Base-by-base conservation (phyloP, 2,113 vertebrate genomes). In the Peromyscus maniculatus region DNA sequence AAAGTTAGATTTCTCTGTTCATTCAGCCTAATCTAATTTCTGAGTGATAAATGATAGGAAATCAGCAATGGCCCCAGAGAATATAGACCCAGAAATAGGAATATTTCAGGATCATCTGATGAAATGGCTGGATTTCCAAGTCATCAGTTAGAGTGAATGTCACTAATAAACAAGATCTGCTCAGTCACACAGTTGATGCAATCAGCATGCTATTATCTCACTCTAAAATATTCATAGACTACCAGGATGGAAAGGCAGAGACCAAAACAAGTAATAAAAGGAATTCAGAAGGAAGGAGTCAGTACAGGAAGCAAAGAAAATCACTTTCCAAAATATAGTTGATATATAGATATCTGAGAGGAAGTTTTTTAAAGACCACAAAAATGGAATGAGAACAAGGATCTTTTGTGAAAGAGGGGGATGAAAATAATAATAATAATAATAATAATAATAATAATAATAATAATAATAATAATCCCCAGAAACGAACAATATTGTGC, bases 161-260 rank as follows among this genome's bases (percentile, higher is more conserved):
- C 57, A 33, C 80, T 88, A 66, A 95, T 92, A 95, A 94, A 93
- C 43, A 87, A 39, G 26, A 28, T 78, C 87, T 88, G 66, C 64
- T 95, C 91, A 87, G 78, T 46, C 33, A 72, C 75, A 97, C 33
- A 77, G 84, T 57, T 91, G 80, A 91, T 91, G 39, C 28, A 80
- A 96, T 96, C 90, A 88, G 84, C 80, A 82, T 67, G 55, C 17
- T 96, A 95, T 72, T 88, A 57, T 93, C 84, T 78, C 19, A 64
- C 64, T 28, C 49, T 95, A 86, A 97, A 94, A 96, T 95, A 95
- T 72, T 96, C 88, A 95, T n/a, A 87, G 49, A 71, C 21, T 89
- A 52, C 28, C 55, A 80, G 84, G 52, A 89, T 79, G 7, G 64
- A 86, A 95, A 97, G 55, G 31, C 52, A 87, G 74, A 87, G 26